These are phyloP conservation scores for Calcarius lapponicus DNA, from an alignment of 2,797 vertebrate genomes.

Conservation along the genomic window DNA sequence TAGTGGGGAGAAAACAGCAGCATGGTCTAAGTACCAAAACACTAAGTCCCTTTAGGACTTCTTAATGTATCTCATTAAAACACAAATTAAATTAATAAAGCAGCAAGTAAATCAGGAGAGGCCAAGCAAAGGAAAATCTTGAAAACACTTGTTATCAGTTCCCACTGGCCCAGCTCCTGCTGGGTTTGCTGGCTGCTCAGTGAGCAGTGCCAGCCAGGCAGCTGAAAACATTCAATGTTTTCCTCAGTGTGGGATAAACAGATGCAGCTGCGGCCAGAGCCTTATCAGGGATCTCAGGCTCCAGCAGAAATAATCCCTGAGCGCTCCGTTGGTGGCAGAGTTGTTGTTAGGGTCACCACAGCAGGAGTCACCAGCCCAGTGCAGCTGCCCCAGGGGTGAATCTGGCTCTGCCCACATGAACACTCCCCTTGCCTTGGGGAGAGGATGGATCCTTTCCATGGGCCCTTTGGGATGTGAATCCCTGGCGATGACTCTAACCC, in stretches of 20 bases:
- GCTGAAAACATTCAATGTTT: background rate
- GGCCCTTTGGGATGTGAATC: background rate
- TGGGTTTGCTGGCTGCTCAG: background rate
- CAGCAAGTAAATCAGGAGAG: background rate
- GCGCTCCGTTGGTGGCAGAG: fast-evolving
- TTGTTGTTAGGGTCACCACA: background rate
- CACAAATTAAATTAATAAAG: background rate
- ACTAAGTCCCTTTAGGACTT: background rate
- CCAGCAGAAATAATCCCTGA: fast-evolving
- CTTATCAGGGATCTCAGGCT: background rate
- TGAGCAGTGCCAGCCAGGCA: fast-evolving
- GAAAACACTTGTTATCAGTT: background rate
- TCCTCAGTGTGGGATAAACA: background rate
- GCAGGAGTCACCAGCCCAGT: fast-evolving
- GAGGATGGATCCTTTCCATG: background rate
- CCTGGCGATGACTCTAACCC: background rate
- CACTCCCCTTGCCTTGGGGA: fast-evolving
- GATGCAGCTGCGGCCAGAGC: background rate
- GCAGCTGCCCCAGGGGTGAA: background rate
- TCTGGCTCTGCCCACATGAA: background rate
- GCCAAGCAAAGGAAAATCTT: background rate
- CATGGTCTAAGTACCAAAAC: background rate
- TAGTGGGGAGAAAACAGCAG: background rate
- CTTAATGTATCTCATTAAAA: background rate
- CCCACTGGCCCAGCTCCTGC: too few relatives aligned